Conservation (phyloP, 2,797 vertebrate species). For the Halcyon chelicuti region DNA sequence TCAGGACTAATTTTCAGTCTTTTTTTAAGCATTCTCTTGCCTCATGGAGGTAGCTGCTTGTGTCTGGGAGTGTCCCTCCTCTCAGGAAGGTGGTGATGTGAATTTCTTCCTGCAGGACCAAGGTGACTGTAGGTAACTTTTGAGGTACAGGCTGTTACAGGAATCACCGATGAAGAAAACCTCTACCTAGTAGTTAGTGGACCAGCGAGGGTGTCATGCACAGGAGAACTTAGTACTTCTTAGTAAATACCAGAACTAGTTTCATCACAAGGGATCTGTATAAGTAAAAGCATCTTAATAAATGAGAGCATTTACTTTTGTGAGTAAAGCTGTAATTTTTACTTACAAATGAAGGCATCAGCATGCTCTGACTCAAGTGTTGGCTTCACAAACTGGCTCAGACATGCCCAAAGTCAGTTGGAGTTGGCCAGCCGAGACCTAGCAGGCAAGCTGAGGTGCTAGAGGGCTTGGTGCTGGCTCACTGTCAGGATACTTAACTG, state of each 20-base stretch:
- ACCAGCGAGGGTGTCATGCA: not conserved
- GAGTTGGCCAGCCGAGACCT: not conserved
- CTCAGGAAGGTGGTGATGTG: not conserved
- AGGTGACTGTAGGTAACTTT: not conserved
- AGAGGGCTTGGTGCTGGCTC: not conserved
- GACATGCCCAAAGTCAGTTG: not conserved
- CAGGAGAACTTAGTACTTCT: fast-evolving
- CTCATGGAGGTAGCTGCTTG: not conserved
- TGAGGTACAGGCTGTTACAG: not conserved
- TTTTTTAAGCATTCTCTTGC: not conserved
- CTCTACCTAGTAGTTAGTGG: not conserved
- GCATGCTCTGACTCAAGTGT: fast-evolving
- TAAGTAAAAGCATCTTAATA: not conserved
- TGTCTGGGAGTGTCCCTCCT: not conserved
- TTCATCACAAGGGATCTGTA: not conserved
- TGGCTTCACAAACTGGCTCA: not conserved
- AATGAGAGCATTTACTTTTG: not conserved
- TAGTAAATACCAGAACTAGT: not conserved
- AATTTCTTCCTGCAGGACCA: not conserved
- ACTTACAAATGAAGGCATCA: not conserved
- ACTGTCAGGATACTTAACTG: not conserved
- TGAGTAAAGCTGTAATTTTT: not conserved
- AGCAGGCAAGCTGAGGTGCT: not conserved
- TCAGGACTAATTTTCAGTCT: not conserved
- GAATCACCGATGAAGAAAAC: not conserved